Base-by-base conservation (phyloP, 2,888 invertebrate genomes). In the Griposia aprilina region DNA sequence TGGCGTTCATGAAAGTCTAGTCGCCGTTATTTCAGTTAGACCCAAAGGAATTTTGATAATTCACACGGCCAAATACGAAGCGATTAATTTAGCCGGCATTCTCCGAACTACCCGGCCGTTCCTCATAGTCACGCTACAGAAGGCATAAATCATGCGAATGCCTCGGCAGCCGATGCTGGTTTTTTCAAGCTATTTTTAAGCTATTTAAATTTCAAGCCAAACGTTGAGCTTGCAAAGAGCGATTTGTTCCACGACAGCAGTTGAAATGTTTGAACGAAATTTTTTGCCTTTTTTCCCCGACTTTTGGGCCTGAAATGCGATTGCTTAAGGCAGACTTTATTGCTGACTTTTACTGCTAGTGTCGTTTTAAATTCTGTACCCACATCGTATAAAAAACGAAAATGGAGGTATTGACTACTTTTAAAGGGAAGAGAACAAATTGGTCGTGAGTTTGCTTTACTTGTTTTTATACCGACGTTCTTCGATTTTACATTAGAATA, bases 71-170 rank as follows among this genome's bases (percentile, higher is more conserved):
- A 92, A 92, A 91, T 92, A 90, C 91, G 90, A 92, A 90, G 91
- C 94, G 93, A 95, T 95, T 95, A 94, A 95, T 95, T 95, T 93
- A 88, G 89, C 89, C 87, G 91, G 93, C 93, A 94, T 94, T 93
- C 92, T 91, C 92, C 91, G 93, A 93, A 94, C 93, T 93, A 93
- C 90, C 91, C 86, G 88, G 92, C 90, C 92, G 92, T 92, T 92
- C 91, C 90, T 90, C 78, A 90, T 84, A 94, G 94, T 93, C 94
- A 94, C 94, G 94, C 93, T 90, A 94, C 90, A 90, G 87, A 86
- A 91, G 88, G 90, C 90, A 93, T 94, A 94, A 94, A 94, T 95
- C 94, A 95, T 94, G 92, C 88, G 90, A 92, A 90, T 90, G 86
- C 88, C 87, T 87, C 86, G 86, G 84, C 88, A 88, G 87, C 84